Conservation (phyloP, 2,113 vertebrate species). For the Bos indicus region DNA sequence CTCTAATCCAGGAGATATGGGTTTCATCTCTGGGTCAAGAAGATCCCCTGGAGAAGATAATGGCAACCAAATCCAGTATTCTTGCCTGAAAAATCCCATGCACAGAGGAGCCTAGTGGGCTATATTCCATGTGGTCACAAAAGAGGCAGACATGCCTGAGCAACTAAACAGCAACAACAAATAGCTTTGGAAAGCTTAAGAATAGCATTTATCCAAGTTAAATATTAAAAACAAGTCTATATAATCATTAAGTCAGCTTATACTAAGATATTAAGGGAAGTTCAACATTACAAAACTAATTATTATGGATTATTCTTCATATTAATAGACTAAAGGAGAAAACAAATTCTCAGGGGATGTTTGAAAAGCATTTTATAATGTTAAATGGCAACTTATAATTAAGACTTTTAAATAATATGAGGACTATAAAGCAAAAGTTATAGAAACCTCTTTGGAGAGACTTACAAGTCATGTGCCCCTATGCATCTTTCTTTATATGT, state of each 20-base stretch:
- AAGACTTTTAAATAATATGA: background rate
- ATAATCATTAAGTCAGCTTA: background rate
- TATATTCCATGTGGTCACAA: background rate
- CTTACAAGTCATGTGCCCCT: background rate
- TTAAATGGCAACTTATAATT: background rate
- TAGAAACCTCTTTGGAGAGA: background rate
- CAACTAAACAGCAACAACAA: background rate
- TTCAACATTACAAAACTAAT: background rate
- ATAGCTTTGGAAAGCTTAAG: background rate
- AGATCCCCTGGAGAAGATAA: background rate
- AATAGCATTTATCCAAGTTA: background rate
- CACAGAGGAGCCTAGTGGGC: accelerated
- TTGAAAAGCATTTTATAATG: background rate
- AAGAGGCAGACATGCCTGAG: background rate
- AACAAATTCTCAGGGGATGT: background rate
- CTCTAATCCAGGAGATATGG: background rate
- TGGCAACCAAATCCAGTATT: background rate
- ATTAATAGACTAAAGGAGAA: background rate
- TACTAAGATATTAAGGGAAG: background rate
- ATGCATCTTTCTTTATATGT: background rate
- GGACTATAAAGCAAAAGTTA: background rate
- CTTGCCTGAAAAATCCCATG: background rate
- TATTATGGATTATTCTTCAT: background rate
- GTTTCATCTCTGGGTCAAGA: background rate
- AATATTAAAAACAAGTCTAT: background rate